A percentile compares a stretch with the other conserved stretches of the same genome.
Evolutionary conservation across 2,888 invertebrate genomes (phyloP).

Genomic region (Venusia cambrica): DNA sequence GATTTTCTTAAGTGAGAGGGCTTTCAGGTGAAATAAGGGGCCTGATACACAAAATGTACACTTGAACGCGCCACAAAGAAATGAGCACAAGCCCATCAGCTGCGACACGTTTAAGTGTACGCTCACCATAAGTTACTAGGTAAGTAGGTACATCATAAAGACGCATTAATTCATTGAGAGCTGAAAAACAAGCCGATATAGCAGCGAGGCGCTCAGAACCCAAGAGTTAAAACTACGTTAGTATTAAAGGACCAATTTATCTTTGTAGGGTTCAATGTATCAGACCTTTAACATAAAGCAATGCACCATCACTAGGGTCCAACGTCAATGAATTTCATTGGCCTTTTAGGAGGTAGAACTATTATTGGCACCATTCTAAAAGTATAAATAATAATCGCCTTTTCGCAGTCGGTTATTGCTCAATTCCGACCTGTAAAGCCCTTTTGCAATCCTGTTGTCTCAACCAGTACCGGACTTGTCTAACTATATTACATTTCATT

Average conservation of each 20-base stretch:
- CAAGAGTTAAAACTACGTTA: background rate
- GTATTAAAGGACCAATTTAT: too few species aligned
- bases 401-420: slow-evolving; percentile 19
- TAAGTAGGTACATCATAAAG: too few species aligned
- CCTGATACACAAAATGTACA: slow-evolving; percentile 5
- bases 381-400: slow-evolving; percentile 1
- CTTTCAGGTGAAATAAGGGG: slow-evolving; percentile 40
- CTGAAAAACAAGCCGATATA: too few species aligned
- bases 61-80: slow-evolving; percentile 1
- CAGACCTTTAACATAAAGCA: slow-evolving; percentile 1
- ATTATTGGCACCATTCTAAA: slow-evolving; percentile 18
- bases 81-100: too few species aligned
- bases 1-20: slow-evolving; percentile 65
- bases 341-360: slow-evolving; percentile 10
- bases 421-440: slow-evolving; percentile 49
- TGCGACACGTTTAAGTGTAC: too few species aligned
- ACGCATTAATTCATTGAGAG: too few species aligned
- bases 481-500: slow-evolving; percentile 74
- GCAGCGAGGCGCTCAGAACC: too few species aligned
- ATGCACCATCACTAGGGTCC: slow-evolving; percentile 13
- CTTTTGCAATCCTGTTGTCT: slow-evolving; percentile 62
- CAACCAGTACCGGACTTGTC: slow-evolving; percentile 62
- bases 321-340: slow-evolving; percentile 1
- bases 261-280: slow-evolving; percentile 8
- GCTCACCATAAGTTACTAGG: too few species aligned